These are phyloP conservation scores for Drosophila lacicola DNA, from an alignment of 2,888 invertebrate genomes.

Conservation along the genomic window DNA sequence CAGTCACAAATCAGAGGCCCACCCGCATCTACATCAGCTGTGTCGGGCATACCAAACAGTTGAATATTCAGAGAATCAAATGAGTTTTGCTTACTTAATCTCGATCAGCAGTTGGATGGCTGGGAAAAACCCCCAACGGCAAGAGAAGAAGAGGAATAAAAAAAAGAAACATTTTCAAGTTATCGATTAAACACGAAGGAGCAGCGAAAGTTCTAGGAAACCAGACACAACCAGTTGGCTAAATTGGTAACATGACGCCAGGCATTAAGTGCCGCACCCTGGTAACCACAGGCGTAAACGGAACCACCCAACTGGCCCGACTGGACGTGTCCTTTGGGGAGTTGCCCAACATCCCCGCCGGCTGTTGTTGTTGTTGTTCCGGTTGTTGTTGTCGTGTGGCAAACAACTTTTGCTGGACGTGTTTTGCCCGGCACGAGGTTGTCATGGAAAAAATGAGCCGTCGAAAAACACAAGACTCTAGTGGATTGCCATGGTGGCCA, in stretches of 20 bases:
- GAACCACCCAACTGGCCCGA: constrained; percentile 39
- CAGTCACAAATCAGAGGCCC: constrained; percentile 23
- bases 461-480: constrained; percentile 21
- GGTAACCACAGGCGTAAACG: constrained; percentile 28
- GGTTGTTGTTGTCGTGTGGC: constrained; percentile 49
- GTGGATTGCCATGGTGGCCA: constrained; percentile 16
- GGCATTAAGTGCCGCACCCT: constrained; percentile 67
- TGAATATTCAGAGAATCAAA: constrained; percentile 21
- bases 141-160: background rate
- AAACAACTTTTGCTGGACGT: constrained; percentile 61
- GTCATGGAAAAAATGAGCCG: constrained; percentile 41
- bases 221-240: constrained; percentile 42
- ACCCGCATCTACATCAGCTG: constrained; percentile 11
- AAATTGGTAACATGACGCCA: constrained; percentile 77
- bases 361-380: constrained; percentile 5
- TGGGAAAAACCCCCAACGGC: constrained; percentile 7
- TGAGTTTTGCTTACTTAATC: constrained; percentile 51
- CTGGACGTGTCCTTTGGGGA: constrained; percentile 57
- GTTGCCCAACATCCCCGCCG: constrained; percentile 24
- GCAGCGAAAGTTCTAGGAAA: constrained; percentile 48
- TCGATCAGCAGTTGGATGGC: constrained; percentile 58
- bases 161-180: constrained; percentile 28
- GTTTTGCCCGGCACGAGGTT: constrained; percentile 49
- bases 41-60: constrained; percentile 2
- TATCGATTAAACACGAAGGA: constrained; percentile 71